phyloP scores from a whole-genome alignment of 2,888 invertebrate genomes.

The Norana najaformis region DNA sequence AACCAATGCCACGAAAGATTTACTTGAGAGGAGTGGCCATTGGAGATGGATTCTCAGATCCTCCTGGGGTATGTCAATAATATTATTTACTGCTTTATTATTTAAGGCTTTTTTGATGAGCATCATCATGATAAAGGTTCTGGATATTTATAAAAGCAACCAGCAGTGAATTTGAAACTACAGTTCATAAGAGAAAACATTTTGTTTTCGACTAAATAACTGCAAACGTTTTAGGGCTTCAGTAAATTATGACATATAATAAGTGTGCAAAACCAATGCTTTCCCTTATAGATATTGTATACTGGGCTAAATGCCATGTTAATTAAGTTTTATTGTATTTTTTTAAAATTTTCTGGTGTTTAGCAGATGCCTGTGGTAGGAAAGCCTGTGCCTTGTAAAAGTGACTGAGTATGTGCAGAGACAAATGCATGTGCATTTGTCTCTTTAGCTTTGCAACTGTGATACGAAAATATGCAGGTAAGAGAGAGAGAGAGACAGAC shows the following conservation, averaged over 20 bases:
- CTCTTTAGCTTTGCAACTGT: background rate
- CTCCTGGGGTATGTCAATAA: conserved; percentile 52
- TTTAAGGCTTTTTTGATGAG: background rate
- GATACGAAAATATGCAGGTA: background rate
- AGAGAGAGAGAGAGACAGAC: too few species aligned
- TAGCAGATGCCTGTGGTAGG: background rate
- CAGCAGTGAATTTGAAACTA: background rate
- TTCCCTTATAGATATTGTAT: background rate
- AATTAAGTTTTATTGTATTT: background rate
- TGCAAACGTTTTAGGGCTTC: background rate
- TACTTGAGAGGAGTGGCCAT: conserved; percentile 57
- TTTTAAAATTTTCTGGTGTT: background rate
- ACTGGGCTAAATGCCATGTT: background rate
- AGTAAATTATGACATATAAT: background rate
- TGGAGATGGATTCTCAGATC: conserved; percentile 59
- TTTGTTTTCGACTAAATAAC: background rate
- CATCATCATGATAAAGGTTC: background rate
- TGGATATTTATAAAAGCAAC: background rate
- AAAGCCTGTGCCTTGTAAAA: too few species aligned
- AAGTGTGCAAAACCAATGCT: background rate
- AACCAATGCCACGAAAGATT: conserved; percentile 48
- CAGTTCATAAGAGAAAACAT: background rate
- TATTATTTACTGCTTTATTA: background rate
- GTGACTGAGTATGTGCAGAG: too few species aligned
- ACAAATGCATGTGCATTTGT: too few species aligned